phyloP scores from a whole-genome alignment of 1,140 invertebrate species.

The Wiebesia pumilae region DNA sequence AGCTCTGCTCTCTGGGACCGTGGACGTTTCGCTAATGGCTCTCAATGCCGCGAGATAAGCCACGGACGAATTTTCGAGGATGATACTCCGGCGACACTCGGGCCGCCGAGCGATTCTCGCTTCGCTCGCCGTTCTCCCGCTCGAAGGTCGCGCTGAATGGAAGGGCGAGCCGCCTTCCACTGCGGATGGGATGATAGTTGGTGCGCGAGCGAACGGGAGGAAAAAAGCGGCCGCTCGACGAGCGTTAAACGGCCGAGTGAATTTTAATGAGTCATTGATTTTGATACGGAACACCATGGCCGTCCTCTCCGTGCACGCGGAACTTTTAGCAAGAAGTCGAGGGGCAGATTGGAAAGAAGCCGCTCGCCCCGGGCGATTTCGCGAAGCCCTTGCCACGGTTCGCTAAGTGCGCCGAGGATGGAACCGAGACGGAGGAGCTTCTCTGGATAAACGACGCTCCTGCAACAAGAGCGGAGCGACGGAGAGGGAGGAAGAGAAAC shows the following conservation, averaged over 20 bases:
- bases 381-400: background rate
- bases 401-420: background rate
- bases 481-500: conserved; percentile 36
- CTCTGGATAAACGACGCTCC: conserved; percentile 36
- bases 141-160: background rate
- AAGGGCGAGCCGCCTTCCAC: background rate
- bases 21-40: conserved; percentile 39
- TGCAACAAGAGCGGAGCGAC: background rate
- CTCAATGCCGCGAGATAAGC: conserved; percentile 33
- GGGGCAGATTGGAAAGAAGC: background rate
- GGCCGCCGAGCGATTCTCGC: background rate
- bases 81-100: background rate
- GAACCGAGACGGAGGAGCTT: background rate
- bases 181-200: background rate
- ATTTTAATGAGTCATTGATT: conserved; percentile 30
- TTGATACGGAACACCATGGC: background rate
- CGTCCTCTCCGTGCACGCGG: background rate
- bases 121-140: background rate
- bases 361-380: background rate
- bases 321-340: background rate
- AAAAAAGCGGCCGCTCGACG: background rate
- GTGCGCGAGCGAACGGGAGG: background rate
- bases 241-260: background rate
- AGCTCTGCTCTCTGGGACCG: background rate
- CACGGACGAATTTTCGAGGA: background rate